A percentile compares a stretch with the other conserved stretches of the same genome.
Conservation (phyloP, 2,888 invertebrate genomes). For the Celastrina argiolus region DNA sequence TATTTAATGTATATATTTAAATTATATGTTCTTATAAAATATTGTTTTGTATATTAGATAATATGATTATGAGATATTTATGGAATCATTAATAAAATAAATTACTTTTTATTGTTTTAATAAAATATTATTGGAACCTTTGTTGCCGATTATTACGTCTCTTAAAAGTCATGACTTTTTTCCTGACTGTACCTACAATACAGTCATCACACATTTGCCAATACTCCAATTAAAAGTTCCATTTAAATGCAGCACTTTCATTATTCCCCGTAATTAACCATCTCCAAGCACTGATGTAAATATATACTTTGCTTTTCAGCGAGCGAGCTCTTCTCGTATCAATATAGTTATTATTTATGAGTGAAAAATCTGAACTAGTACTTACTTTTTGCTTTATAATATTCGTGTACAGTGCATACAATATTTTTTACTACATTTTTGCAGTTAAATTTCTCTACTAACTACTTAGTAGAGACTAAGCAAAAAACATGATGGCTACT, state of each 20-base stretch:
- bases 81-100: too few species aligned
- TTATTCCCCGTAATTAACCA: conserved; percentile 12
- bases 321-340: neutral
- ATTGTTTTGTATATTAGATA: too few species aligned
- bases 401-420: too few species aligned
- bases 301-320: conserved; percentile 18
- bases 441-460: too few species aligned
- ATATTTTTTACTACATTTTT: too few species aligned
- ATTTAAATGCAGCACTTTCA: conserved; percentile 13
- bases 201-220: conserved; percentile 9
- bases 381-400: too few species aligned
- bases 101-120: too few species aligned
- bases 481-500: too few species aligned
- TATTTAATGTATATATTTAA: too few species aligned
- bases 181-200: neutral
- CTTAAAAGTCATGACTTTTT: neutral
- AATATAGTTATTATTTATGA: conserved; percentile 17
- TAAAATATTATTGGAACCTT: neutral
- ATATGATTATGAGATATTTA: too few species aligned
- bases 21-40: too few species aligned
- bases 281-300: conserved; percentile 13
- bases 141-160: neutral
- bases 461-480: too few species aligned
- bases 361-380: neutral
- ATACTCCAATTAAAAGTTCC: conserved; percentile 17